Percentiles rank a stretch among this genome's conserved stretches.
phyloP scores from a whole-genome alignment of 2,888 invertebrate genomes.

The Miltochrista miniata region DNA sequence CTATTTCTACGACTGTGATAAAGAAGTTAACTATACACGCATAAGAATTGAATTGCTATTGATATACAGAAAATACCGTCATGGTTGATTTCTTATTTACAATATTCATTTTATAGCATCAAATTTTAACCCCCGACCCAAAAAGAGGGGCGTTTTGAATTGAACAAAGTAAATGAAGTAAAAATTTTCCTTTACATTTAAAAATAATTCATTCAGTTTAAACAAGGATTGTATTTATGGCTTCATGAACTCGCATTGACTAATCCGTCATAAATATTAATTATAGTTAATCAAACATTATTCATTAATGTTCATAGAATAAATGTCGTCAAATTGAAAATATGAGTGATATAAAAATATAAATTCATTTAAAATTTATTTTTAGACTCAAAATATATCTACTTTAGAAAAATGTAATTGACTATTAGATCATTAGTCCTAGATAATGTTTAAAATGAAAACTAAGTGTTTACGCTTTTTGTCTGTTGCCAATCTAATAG shows the following conservation, averaged over 20 bases:
- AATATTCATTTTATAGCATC: constrained; percentile 5
- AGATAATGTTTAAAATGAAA: constrained; percentile 28
- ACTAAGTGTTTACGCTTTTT: constrained; percentile 49
- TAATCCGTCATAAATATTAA: constrained; percentile 63
- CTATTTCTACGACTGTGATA: constrained; percentile 59
- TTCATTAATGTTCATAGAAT: constrained; percentile 30
- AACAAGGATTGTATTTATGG: background rate
- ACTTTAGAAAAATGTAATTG: constrained; percentile 55
- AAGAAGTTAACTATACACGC: constrained; percentile 54
- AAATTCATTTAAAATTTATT: constrained; percentile 42
- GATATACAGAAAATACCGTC: constrained; percentile 11
- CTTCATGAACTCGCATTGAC: constrained; percentile 42
- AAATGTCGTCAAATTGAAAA: constrained; percentile 44
- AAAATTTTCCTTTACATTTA: background rate
- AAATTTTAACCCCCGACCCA: background rate
- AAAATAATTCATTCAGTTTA: constrained; percentile 4
- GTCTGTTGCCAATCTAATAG: constrained; percentile 43
- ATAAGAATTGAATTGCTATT: constrained; percentile 50
- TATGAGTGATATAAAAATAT: constrained; percentile 37
- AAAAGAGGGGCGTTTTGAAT: background rate
- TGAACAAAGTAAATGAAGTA: background rate
- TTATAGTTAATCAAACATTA: constrained; percentile 41
- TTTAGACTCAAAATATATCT: constrained; percentile 70
- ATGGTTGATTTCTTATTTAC: constrained; percentile 11
- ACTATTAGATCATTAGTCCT: constrained; percentile 45